A percentile compares a stretch with the other conserved stretches of the same genome.
Conservation (phyloP, 2,888 invertebrate genomes). For the Tenthredo scrophulariae region DNA sequence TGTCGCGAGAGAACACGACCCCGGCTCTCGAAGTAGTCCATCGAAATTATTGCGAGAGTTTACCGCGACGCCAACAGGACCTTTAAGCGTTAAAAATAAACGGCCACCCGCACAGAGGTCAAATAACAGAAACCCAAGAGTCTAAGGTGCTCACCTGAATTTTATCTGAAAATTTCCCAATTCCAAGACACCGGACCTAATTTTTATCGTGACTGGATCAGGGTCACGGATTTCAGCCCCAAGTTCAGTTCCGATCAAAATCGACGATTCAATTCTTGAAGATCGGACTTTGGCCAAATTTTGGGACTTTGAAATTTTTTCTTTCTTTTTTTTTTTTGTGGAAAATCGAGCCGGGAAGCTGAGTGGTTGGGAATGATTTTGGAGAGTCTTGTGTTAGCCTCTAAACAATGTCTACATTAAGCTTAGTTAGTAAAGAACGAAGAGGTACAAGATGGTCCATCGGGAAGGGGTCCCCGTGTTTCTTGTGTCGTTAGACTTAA, state of each 20-base stretch:
- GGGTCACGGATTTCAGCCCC: too few relatives aligned
- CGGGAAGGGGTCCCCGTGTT: slow-evolving; percentile 50
- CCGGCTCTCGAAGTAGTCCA: slow-evolving; percentile 43
- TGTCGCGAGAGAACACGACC: slow-evolving; percentile 22
- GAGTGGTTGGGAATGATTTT: background rate
- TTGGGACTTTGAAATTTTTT: too few relatives aligned
- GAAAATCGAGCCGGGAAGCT: too few relatives aligned
- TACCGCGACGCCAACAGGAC: slow-evolving; percentile 25
- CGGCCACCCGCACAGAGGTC: slow-evolving; percentile 46
- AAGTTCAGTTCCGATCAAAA: too few relatives aligned
- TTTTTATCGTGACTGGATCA: background rate
- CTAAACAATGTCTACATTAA: slow-evolving; percentile 67
- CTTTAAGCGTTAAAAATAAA: slow-evolving; percentile 30
- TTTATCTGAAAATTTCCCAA: background rate
- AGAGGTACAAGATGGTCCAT: slow-evolving; percentile 49
- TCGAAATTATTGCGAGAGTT: slow-evolving; percentile 38
- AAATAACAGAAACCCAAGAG: slow-evolving; percentile 14
- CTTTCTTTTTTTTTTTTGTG: too few relatives aligned
- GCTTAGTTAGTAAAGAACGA: slow-evolving; percentile 53
- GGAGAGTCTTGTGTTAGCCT: slow-evolving; percentile 37
- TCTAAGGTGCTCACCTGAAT: background rate
- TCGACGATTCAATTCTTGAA: too few relatives aligned
- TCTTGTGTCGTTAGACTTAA: slow-evolving; percentile 53
- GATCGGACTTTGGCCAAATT: too few relatives aligned
- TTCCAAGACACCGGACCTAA: background rate